Base-by-base conservation (phyloP, 2,797 vertebrate species). In the Coreius guichenoti region DNA sequence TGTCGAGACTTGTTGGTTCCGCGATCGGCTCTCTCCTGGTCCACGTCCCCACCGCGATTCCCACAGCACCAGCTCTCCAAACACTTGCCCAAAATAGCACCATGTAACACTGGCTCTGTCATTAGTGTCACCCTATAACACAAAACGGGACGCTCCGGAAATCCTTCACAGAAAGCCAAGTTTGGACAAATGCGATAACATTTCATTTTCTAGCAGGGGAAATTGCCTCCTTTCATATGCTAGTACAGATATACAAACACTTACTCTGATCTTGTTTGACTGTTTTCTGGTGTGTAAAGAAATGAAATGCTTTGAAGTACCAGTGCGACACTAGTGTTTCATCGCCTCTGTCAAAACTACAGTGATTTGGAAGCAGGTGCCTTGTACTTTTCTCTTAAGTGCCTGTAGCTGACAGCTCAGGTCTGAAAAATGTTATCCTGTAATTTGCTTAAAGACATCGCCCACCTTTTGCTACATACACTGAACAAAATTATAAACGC, bases 121-220 rank as follows among this genome's bases (percentile, higher is more conserved):
- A 90, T 94, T 92, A 94, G 87, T 87, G 90, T 88, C 88, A 94
- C 92, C 93, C 95, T 96, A 92, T 7, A 89, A 92, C 80, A 90
- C 56, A 92, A 83, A 87, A 89, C 16, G 51, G 8, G 61, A 86
- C 5, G 61, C 83, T 78, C 2, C 31, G 16, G 43, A 67, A 72
- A 80, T 79, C 47, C 49, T 65, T 33, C n/a, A 58, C 36, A 73
- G 61, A 67, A 63, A 26, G 80, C 39, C 3, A 43, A 1, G 36
- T 75, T 75, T 36, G 8, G 21, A 45, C 14, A 45, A 68, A 73
- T 72, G 43, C 0, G 8, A 45, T 58, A 83, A 70, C 49, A 4
- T 86, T 49, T 79, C 7, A 70, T 75, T 81, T 78, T 80, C 83
- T 11, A 47, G 47, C 8, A 16, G 21, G 67, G 49, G 67, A 75